Evolutionary conservation across 2,888 invertebrate species (phyloP).

Genomic region (Lochmaea crataegi): DNA sequence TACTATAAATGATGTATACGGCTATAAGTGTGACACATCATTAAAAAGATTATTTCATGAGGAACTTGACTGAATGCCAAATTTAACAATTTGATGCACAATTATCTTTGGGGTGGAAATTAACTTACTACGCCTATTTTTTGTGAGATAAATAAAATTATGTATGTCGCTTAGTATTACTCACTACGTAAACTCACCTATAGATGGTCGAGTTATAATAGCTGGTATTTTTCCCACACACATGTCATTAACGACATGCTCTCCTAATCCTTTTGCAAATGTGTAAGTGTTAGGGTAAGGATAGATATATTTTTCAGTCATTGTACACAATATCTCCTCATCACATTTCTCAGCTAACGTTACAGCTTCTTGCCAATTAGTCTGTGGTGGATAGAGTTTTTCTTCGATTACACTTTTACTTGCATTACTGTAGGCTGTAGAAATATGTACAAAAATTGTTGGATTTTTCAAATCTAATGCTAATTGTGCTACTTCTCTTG

Average conservation of each 20-base stretch:
- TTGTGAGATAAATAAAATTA: too few species aligned
- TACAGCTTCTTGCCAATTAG: slow-evolving; percentile 77
- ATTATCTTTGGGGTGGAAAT: too few species aligned
- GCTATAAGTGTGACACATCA: too few species aligned
- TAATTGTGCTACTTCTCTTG: slow-evolving; percentile 73
- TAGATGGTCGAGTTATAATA: slow-evolving; percentile 70
- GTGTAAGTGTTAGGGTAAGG: slow-evolving; percentile 91
- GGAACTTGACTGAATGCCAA: too few species aligned
- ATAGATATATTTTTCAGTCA: slow-evolving; percentile 72
- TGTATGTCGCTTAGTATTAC: too few species aligned
- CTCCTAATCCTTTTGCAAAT: slow-evolving; percentile 89
- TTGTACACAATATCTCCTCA: slow-evolving; percentile 65
- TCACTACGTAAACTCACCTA: slow-evolving; percentile 7
- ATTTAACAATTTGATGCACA: too few species aligned
- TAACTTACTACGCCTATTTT: too few species aligned
- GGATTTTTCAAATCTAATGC: slow-evolving; percentile 69
- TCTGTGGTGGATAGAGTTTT: slow-evolving; percentile 76
- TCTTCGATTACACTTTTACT: slow-evolving; percentile 77
- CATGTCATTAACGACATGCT: slow-evolving; percentile 78
- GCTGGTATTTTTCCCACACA: slow-evolving; percentile 73
- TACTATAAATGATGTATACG: too few species aligned
- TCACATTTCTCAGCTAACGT: slow-evolving; percentile 74
- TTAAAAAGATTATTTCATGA: too few species aligned
- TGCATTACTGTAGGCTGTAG: slow-evolving; percentile 89
- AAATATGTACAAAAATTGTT: slow-evolving; percentile 79